Evolutionary conservation across 2,797 vertebrate species (phyloP).

Genomic region (Sebastes goodei): DNA sequence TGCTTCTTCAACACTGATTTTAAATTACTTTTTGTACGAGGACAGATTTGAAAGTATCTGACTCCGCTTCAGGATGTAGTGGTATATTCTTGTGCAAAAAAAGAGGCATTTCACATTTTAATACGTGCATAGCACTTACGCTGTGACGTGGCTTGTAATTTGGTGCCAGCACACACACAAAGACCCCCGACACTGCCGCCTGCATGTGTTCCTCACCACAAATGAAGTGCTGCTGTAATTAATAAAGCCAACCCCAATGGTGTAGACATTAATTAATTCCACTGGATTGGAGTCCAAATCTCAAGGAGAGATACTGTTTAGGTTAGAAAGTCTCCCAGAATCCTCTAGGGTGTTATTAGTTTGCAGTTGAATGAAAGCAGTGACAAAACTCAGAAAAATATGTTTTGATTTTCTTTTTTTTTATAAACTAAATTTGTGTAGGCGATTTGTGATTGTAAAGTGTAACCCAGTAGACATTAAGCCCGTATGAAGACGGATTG

Average conservation of each 20-base stretch:
- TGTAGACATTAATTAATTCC: slow-evolving; percentile 79
- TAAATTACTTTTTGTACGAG: neutral
- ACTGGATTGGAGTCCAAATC: slow-evolving; percentile 66
- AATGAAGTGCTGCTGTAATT: slow-evolving; percentile 79
- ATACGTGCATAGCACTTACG: neutral
- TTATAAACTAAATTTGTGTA: neutral
- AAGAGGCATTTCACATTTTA: neutral
- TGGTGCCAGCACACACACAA: slow-evolving; percentile 9
- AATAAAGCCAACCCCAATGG: slow-evolving; percentile 77
- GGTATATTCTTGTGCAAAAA: neutral
- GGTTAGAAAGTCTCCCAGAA: slow-evolving; percentile 34
- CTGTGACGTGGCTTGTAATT: slow-evolving; percentile 45
- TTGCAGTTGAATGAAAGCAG: slow-evolving; percentile 10
- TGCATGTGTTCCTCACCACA: slow-evolving; percentile 63
- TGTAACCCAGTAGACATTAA: neutral
- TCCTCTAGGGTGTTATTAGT: slow-evolving; percentile 31
- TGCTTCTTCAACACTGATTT: neutral
- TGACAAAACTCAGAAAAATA: neutral
- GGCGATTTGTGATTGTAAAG: neutral
- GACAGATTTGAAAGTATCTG: neutral
- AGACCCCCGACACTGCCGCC: slow-evolving; percentile 37
- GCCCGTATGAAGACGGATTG: neutral
- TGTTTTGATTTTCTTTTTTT: neutral
- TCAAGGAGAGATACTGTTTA: slow-evolving; percentile 50
- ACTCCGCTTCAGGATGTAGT: neutral